A percentile compares a stretch with the other conserved stretches of the same genome.
These are phyloP conservation scores for Phortica variegata DNA, from an alignment of 1,140 invertebrate genomes.

Conservation along the genomic window DNA sequence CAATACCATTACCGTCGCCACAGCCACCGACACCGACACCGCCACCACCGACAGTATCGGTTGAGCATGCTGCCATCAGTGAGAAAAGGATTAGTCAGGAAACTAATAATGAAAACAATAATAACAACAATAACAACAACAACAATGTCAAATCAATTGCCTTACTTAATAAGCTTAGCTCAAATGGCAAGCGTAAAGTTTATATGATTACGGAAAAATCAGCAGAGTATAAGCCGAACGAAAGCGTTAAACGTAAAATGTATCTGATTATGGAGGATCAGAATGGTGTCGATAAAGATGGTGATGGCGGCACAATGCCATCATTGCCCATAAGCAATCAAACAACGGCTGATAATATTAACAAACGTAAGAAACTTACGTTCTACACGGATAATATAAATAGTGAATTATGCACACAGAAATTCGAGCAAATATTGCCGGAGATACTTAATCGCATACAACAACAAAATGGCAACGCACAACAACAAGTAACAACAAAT, in stretches of 20 bases:
- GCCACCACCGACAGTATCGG: too few relatives aligned
- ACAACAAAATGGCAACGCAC: conserved; percentile 22
- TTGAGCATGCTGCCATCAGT: too few relatives aligned
- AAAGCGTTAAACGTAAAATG: conserved; percentile 41
- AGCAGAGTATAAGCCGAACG: conserved; percentile 24
- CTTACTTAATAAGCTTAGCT: conserved; percentile 1
- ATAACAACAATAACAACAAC: too few relatives aligned
- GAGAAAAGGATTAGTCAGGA: too few relatives aligned
- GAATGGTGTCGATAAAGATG: conserved; percentile 23
- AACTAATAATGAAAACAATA: too few relatives aligned
- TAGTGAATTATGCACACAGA: conserved; percentile 37
- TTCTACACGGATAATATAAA: conserved; percentile 42
- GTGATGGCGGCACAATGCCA: background rate
- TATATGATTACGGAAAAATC: conserved; percentile 44
- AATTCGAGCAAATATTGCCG: conserved; percentile 46
- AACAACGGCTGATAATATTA: background rate
- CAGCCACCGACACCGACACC: too few relatives aligned
- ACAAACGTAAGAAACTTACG: conserved; percentile 36
- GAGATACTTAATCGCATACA: conserved; percentile 45
- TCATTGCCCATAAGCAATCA: too few relatives aligned
- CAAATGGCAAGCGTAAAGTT: conserved; percentile 34
- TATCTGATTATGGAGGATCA: conserved; percentile 48
- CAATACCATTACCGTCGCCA: too few relatives aligned
- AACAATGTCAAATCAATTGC: too few relatives aligned
- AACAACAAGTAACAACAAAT: conserved; percentile 4